These are phyloP conservation scores for Drosophila cognata DNA, from an alignment of 2,888 invertebrate species.

Conservation along the genomic window DNA sequence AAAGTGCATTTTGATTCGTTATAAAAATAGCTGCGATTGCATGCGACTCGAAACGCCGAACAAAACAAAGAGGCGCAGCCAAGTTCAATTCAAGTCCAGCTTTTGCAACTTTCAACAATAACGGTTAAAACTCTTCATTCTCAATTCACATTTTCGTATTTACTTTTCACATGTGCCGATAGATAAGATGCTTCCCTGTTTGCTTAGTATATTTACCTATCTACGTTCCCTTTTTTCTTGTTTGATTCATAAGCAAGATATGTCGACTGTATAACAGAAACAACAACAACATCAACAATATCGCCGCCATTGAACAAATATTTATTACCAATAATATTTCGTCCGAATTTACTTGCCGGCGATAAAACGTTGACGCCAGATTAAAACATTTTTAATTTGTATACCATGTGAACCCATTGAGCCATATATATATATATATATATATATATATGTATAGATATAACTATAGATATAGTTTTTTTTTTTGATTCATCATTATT, in stretches of 20 bases:
- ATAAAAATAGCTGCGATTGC: constrained; percentile 49
- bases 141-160: constrained; percentile 43
- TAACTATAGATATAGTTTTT: neutral
- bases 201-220: constrained; percentile 38
- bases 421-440: neutral
- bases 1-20: constrained; percentile 50
- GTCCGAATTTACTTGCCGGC: constrained; percentile 37
- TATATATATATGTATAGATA: too few relatives aligned
- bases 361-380: constrained; percentile 63
- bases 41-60: constrained; percentile 18
- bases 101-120: constrained; percentile 12
- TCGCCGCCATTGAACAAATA: constrained; percentile 67
- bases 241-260: constrained; percentile 56
- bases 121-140: constrained; percentile 20
- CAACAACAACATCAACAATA: constrained; percentile 27
- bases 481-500: neutral
- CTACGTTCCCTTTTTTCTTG: constrained; percentile 9
- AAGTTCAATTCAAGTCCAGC: constrained; percentile 67
- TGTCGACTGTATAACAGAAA: constrained; percentile 15
- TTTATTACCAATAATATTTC: constrained; percentile 62
- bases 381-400: constrained; percentile 30
- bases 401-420: neutral
- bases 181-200: constrained; percentile 57
- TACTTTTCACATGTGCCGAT: constrained; percentile 67
- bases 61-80: constrained; percentile 11